Conservation (phyloP, 2,888 invertebrate species). For the Ormyrus labotus region DNA sequence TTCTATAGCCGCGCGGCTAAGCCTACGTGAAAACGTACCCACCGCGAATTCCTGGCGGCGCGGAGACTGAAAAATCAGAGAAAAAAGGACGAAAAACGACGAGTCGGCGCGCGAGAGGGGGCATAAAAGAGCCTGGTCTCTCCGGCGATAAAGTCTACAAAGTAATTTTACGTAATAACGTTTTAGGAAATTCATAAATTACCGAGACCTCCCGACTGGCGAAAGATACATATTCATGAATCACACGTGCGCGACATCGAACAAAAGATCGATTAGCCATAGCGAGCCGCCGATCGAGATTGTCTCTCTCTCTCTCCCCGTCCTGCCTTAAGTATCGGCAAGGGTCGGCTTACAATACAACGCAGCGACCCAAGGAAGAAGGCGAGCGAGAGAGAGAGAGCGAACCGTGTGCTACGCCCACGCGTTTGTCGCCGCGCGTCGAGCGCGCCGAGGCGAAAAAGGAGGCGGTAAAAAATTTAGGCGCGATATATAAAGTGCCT, state of each 20-base stretch:
- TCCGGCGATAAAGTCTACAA: constrained; percentile 13
- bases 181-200: constrained; percentile 54
- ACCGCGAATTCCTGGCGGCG: constrained; percentile 9
- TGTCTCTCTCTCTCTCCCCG: constrained; percentile 14
- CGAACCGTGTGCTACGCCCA: constrained; percentile 16
- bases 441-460: neutral
- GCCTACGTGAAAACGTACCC: neutral
- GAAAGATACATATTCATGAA: constrained; percentile 54
- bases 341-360: neutral
- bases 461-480: neutral
- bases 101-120: neutral
- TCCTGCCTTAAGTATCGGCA: neutral
- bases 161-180: constrained; percentile 53
- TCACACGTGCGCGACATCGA: constrained; percentile 51
- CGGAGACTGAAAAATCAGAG: neutral
- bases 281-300: constrained; percentile 45
- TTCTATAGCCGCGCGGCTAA: neutral
- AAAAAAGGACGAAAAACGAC: neutral
- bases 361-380: neutral
- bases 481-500: neutral
- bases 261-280: constrained; percentile 55
- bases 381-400: neutral
- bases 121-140: constrained; percentile 2
- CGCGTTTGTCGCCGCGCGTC: constrained; percentile 24
- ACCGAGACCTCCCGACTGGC: constrained; percentile 44